These are phyloP conservation scores for Trematomus loennbergii DNA, from an alignment of 2,113 vertebrate genomes.

Conservation along the genomic window DNA sequence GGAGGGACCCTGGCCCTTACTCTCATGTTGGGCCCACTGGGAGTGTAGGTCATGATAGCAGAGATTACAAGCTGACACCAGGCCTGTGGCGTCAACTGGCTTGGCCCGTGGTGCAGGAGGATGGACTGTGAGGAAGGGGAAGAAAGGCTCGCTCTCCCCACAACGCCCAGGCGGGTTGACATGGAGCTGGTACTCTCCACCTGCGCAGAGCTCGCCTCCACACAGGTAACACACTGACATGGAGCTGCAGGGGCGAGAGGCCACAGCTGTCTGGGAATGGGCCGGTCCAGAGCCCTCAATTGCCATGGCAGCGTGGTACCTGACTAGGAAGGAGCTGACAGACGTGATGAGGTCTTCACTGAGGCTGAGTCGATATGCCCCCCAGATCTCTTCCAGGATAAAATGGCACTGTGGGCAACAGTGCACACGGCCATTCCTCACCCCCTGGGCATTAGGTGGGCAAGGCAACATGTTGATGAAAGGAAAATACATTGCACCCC, in stretches of 20 bases:
- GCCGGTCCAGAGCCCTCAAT: slow-evolving; percentile 47
- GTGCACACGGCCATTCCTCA: slow-evolving; percentile 88
- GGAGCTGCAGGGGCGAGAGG: slow-evolving; percentile 55
- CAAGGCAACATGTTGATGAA: slow-evolving; percentile 94
- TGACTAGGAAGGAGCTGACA: slow-evolving; percentile 90
- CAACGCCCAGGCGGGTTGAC: slow-evolving; percentile 92
- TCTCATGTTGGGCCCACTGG: slow-evolving; percentile 94
- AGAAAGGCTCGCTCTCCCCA: slow-evolving; percentile 94
- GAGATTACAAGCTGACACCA: slow-evolving; percentile 92
- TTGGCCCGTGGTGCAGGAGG: slow-evolving; percentile 88
- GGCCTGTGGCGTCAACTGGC: slow-evolving; percentile 89
- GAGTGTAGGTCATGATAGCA: slow-evolving; percentile 94
- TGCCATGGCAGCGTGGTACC: slow-evolving; percentile 90
- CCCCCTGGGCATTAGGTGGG: slow-evolving; percentile 88
- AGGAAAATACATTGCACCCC: slow-evolving; percentile 93
- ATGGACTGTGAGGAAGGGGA: slow-evolving; percentile 94
- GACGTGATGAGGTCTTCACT: slow-evolving; percentile 94
- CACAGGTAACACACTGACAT: slow-evolving; percentile 91
- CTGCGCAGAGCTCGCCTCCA: slow-evolving; percentile 86
- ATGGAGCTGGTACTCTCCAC: slow-evolving; percentile 91
- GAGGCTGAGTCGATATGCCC: slow-evolving; percentile 89
- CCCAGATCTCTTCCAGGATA: slow-evolving; percentile 94
- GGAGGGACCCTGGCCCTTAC: slow-evolving; percentile 69
- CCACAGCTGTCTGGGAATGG: slow-evolving; percentile 30
- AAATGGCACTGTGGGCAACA: slow-evolving; percentile 92